phyloP scores from a whole-genome alignment of 2,888 invertebrate genomes.

The Papilio demoleus region DNA sequence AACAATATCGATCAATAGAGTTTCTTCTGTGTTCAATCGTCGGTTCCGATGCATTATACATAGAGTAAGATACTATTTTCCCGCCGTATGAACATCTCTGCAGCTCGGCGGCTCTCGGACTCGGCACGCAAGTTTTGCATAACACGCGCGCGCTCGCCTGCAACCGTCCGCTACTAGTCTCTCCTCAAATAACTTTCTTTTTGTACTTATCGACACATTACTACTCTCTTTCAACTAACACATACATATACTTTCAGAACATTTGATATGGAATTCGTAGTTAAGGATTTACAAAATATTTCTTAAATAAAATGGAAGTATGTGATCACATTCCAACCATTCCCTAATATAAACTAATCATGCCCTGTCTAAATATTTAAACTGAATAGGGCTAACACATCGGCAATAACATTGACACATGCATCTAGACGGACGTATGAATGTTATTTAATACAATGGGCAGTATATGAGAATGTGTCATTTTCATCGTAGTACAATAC shows the following conservation, averaged over 20 bases:
- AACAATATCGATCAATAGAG: slow-evolving; percentile 20
- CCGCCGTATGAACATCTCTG: slow-evolving; percentile 48
- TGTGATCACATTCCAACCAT: background rate
- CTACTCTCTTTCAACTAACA: slow-evolving; percentile 36
- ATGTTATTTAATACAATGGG: slow-evolving; percentile 20
- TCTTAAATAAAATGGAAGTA: background rate
- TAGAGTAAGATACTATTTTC: slow-evolving; percentile 68
- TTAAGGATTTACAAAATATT: background rate
- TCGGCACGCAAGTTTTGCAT: slow-evolving; percentile 65
- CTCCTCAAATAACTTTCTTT: slow-evolving; percentile 70
- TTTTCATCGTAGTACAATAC: slow-evolving; percentile 3
- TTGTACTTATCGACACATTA: slow-evolving; percentile 44
- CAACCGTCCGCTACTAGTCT: slow-evolving; percentile 62
- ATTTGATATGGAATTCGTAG: background rate
- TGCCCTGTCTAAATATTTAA: slow-evolving; percentile 1
- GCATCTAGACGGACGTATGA: slow-evolving; percentile 13
- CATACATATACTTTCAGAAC: background rate
- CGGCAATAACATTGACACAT: slow-evolving; percentile 4
- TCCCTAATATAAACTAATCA: background rate
- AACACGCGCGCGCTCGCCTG: slow-evolving; percentile 65
- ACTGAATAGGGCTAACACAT: slow-evolving; percentile 8
- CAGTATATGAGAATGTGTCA: slow-evolving; percentile 9
- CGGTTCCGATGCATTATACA: slow-evolving; percentile 63
- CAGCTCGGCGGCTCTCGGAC: slow-evolving; percentile 46
- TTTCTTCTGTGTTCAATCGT: slow-evolving; percentile 32